These are phyloP conservation scores for Montifringilla adamsi DNA, from an alignment of 2,113 vertebrate species.

Conservation along the genomic window DNA sequence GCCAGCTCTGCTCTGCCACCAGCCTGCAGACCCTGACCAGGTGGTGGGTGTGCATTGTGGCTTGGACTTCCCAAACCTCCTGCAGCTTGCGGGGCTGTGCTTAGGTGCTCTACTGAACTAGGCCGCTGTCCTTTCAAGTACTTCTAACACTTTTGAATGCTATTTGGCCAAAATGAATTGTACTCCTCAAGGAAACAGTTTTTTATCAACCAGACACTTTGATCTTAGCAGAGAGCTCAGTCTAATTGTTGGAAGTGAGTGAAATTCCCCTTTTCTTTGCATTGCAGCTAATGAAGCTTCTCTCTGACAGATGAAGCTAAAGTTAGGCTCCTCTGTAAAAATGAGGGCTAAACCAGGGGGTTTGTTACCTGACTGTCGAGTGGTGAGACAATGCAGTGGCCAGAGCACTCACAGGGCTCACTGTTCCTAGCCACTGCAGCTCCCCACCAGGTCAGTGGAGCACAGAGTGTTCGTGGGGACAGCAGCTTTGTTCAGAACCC, in stretches of 20 bases:
- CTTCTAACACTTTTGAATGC: not conserved
- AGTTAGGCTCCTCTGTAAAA: not conserved
- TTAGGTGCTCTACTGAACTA: not conserved
- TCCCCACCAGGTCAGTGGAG: not conserved
- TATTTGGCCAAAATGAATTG: not conserved
- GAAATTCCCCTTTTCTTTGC: not conserved
- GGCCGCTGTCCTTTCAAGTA: not conserved
- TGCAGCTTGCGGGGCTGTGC: not conserved
- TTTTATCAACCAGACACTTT: not conserved
- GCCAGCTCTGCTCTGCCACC: not conserved
- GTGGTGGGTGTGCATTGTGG: rapidly evolving
- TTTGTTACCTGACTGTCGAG: not conserved
- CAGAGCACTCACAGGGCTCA: not conserved
- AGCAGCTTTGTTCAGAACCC: not conserved
- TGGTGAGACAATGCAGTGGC: not conserved
- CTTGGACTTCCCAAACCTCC: not conserved
- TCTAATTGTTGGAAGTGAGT: not conserved
- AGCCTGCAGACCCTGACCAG: rapidly evolving
- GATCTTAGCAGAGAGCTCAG: not conserved
- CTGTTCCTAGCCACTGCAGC: not conserved
- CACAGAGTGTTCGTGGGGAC: rapidly evolving
- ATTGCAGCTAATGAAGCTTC: not conserved
- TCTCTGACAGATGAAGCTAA: not conserved
- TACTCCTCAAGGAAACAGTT: not conserved
- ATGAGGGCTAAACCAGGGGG: not conserved